Base-by-base conservation (phyloP, 1,140 invertebrate species). In the Drosophila baimaii region DNA sequence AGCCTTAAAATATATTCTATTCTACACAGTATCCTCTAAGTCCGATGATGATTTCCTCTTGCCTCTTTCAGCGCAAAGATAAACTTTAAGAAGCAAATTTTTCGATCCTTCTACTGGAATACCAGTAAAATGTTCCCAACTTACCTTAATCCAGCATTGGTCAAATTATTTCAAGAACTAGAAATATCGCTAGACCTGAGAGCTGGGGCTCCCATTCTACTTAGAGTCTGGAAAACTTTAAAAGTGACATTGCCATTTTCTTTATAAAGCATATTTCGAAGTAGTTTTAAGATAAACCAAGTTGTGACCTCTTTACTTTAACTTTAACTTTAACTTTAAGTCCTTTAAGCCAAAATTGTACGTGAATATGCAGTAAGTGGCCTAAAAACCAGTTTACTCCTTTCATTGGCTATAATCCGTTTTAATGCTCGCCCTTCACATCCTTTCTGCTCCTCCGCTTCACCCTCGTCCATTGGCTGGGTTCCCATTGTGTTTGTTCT, bases 401-500 rank as follows among this genome's bases (percentile, higher is more conserved):
- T 49, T 69, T 56, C 51, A 47, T 47, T 19, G 41, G 5, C 51
- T 13, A 21, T 71, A 71, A 71, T 71, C 66, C 68, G 25, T 49
- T 71, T 71, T 37, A 58, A 57, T 47, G 43, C 43, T 35, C 33
- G 33, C 21, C 51, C 43, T 55, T 21, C 8, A 33, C 15, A n/a
- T 44, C 39, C 66, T 49, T 49, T 46, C 25, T 44, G 47, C n/a
- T 25, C n/a, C 13, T 58, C 27, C 35, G 29, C 52, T 33, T 33
- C 64, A 64, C 33, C 31, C 35, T 21, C 35, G 19, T 29, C 44
- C 43, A 63, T 27, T 66, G 44, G 35, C 43, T 55, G 33, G 33
- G 41, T 49, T 54, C 37, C 27, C 29, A 47, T 63, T 61, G 63
- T 61, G 63, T 70, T 74, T 73, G 37, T 47, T 55, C 59, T 52